These are phyloP conservation scores for Xerus inauris DNA, from an alignment of 2,113 vertebrate species.

Conservation along the genomic window DNA sequence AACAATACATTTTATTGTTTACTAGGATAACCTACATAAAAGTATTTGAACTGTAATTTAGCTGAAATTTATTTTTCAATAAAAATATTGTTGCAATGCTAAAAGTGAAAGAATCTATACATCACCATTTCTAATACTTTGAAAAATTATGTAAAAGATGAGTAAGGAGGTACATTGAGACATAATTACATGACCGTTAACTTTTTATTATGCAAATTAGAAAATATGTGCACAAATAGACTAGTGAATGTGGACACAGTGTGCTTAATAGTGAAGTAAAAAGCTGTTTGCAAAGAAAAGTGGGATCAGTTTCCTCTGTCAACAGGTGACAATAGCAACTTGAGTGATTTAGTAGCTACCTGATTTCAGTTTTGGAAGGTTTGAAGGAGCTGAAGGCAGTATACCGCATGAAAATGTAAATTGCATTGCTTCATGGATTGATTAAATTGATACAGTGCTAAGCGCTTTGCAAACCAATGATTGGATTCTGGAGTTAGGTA, in stretches of 20 bases:
- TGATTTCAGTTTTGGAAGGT: neutral
- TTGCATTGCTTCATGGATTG: neutral
- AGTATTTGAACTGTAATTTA: slow-evolving; percentile 21
- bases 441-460: neutral
- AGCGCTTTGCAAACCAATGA: neutral
- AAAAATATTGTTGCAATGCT: slow-evolving; percentile 12
- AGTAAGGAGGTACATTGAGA: neutral
- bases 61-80: slow-evolving; percentile 22
- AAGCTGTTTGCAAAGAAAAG: slow-evolving; percentile 17
- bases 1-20: slow-evolving; percentile 31
- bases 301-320: slow-evolving; percentile 17
- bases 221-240: neutral
- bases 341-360: neutral
- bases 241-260: neutral
- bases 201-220: slow-evolving; percentile 8
- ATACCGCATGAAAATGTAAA: neutral
- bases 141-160: slow-evolving; percentile 44
- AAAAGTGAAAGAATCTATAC: slow-evolving; percentile 43
- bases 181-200: neutral
- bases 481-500: slow-evolving; percentile 1
- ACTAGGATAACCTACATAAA: neutral
- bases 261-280: slow-evolving; percentile 8
- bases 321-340: neutral
- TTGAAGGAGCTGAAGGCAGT: neutral
- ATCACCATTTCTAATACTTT: slow-evolving; percentile 51